Conservation (phyloP, 1,140 invertebrate species). For the Scaptomyza graminum region DNA sequence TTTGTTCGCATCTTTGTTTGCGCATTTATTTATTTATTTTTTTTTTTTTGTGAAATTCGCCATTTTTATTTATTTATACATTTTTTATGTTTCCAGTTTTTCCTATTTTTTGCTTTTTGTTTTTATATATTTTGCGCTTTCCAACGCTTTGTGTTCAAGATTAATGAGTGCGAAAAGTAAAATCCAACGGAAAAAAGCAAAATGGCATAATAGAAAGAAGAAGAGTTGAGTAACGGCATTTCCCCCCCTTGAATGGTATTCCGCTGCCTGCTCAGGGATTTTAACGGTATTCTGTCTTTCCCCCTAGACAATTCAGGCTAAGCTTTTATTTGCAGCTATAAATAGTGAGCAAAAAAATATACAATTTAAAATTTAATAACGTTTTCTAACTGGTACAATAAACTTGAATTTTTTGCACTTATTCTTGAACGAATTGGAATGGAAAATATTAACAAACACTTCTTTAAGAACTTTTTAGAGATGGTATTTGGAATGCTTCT, state of each 20-base stretch:
- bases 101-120: slow-evolving; percentile 4
- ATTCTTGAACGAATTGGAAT: too few relatives aligned
- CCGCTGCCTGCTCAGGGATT: slow-evolving; percentile 7
- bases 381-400: too few relatives aligned
- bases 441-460: too few relatives aligned
- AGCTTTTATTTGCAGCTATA: slow-evolving; percentile 36
- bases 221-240: slow-evolving; percentile 13
- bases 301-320: slow-evolving; percentile 18
- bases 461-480: too few relatives aligned
- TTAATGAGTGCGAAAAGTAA: slow-evolving; percentile 36
- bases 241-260: not conserved
- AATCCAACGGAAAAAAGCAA: slow-evolving; percentile 9
- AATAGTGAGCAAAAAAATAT: slow-evolving; percentile 4
- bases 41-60: not conserved
- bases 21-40: slow-evolving; percentile 28
- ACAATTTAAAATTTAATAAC: slow-evolving; percentile 12
- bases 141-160: slow-evolving; percentile 45
- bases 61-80: slow-evolving; percentile 7
- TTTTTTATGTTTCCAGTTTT: slow-evolving; percentile 1
- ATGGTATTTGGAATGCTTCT: too few relatives aligned
- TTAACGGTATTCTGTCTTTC: slow-evolving; percentile 3
- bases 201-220: not conserved
- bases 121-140: slow-evolving; percentile 27
- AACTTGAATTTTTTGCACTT: too few relatives aligned
- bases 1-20: slow-evolving; percentile 41